phyloP scores from a whole-genome alignment of 1,140 invertebrate species.

The Probaryconus sp. region DNA sequence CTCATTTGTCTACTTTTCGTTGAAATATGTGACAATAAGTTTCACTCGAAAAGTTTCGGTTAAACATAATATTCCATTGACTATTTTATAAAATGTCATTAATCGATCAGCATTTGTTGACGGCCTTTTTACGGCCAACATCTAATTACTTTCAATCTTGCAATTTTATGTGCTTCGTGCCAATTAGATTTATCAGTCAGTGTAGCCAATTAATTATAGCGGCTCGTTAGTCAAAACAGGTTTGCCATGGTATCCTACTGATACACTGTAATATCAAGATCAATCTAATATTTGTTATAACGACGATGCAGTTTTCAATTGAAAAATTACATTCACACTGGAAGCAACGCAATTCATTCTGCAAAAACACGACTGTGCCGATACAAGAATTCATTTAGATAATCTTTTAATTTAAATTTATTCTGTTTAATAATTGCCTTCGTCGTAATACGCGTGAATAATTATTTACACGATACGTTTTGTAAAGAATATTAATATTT shows the following conservation, averaged over 20 bases:
- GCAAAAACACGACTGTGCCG: slow-evolving; percentile 17
- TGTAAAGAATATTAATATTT: no score
- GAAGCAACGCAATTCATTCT: neutral
- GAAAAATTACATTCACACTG: slow-evolving; percentile 40
- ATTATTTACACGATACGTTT: no score
- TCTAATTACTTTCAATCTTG: slow-evolving; percentile 50
- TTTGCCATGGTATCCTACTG: slow-evolving; percentile 44
- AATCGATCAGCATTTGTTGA: slow-evolving; percentile 12
- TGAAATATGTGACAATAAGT: no score
- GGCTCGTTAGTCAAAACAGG: slow-evolving; percentile 52
- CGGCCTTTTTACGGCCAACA: slow-evolving; percentile 11
- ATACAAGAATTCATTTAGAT: slow-evolving; percentile 25
- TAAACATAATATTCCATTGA: neutral
- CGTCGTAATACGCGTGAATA: no score
- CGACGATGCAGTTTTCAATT: slow-evolving; percentile 23
- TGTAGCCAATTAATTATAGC: slow-evolving; percentile 52
- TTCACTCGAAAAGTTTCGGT: neutral
- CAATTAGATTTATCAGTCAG: slow-evolving; percentile 56
- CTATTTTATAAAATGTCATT: neutral
- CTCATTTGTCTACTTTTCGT: no score
- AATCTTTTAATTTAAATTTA: neutral
- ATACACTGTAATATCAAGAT: slow-evolving; percentile 52
- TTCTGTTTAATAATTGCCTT: no score
- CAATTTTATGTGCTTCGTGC: slow-evolving; percentile 52
- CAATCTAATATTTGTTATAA: slow-evolving; percentile 47